Conservation (phyloP, 2,797 vertebrate species). For the Halcyon chelicuti region DNA sequence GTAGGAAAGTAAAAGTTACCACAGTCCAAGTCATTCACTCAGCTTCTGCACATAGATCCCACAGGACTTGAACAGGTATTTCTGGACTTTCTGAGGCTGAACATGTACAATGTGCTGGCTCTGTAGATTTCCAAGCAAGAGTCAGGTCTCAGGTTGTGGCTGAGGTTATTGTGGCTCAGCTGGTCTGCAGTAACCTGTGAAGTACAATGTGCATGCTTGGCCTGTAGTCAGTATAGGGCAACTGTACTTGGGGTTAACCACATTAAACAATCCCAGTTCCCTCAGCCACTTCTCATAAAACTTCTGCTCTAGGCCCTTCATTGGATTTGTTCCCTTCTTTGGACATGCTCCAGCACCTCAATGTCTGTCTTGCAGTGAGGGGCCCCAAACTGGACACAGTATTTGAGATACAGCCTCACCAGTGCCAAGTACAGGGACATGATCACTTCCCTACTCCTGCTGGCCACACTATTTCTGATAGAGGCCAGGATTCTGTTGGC, state of each 20-base stretch:
- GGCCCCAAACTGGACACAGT: neutral
- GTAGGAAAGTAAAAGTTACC: neutral
- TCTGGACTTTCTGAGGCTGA: neutral
- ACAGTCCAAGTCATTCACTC: rapidly evolving
- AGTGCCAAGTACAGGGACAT: neutral
- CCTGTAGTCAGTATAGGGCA: neutral
- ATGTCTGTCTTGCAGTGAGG: neutral
- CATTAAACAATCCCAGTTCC: too few relatives aligned
- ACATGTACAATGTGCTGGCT: neutral
- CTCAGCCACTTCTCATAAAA: too few relatives aligned
- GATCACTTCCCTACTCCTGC: neutral
- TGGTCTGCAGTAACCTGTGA: neutral
- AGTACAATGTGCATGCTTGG: rapidly evolving
- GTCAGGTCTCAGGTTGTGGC: neutral
- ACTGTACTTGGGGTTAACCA: too few relatives aligned
- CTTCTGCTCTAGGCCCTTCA: neutral
- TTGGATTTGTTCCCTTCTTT: neutral
- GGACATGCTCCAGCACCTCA: neutral
- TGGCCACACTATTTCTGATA: neutral
- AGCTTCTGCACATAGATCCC: neutral
- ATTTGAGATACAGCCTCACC: neutral
- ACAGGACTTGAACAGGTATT: neutral
- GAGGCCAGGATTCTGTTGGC: too few relatives aligned
- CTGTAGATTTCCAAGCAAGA: neutral
- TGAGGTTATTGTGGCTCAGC: neutral